Conservation (phyloP, 1,140 invertebrate species). For the Solenopsis invicta region DNA sequence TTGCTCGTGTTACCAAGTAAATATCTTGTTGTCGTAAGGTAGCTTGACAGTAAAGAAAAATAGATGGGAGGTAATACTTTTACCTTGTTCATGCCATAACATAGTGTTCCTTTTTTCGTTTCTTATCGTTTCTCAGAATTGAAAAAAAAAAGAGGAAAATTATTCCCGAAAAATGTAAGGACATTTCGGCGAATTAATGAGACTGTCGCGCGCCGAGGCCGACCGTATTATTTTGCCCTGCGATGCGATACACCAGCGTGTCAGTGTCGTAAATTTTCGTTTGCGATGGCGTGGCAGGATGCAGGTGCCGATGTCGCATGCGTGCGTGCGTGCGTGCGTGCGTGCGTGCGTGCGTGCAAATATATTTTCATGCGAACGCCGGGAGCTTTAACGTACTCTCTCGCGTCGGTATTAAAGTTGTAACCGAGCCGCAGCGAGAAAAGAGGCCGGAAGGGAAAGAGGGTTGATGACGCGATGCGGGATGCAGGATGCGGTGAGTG, state of each 20-base stretch:
- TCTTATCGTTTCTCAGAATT: not conserved
- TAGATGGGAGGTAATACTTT: not conserved
- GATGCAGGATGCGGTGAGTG: not conserved
- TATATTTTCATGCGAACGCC: slow-evolving; percentile 18
- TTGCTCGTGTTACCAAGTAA: not conserved
- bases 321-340: not conserved
- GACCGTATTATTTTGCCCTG: slow-evolving; percentile 9
- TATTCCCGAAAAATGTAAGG: not conserved
- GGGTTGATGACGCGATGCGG: slow-evolving; percentile 28
- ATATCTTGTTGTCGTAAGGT: not conserved
- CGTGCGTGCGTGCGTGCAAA: not conserved
- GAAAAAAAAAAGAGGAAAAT: not conserved
- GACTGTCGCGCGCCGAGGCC: not conserved
- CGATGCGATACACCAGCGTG: slow-evolving; percentile 21
- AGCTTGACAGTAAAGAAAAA: not conserved
- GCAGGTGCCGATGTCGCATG: slow-evolving; percentile 31
- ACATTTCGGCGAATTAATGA: slow-evolving; percentile 16
- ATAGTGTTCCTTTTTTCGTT: too few relatives aligned
- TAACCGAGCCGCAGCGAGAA: slow-evolving; percentile 3
- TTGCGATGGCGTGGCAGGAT: slow-evolving; percentile 25
- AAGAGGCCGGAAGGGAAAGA: slow-evolving; percentile 38
- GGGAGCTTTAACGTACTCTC: slow-evolving; percentile 9
- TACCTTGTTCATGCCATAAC: too few relatives aligned
- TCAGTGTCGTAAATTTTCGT: slow-evolving; percentile 32
- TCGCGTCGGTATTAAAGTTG: slow-evolving; percentile 53